Conservation (phyloP, 1,140 invertebrate species). For the Anoplophora glabripennis region DNA sequence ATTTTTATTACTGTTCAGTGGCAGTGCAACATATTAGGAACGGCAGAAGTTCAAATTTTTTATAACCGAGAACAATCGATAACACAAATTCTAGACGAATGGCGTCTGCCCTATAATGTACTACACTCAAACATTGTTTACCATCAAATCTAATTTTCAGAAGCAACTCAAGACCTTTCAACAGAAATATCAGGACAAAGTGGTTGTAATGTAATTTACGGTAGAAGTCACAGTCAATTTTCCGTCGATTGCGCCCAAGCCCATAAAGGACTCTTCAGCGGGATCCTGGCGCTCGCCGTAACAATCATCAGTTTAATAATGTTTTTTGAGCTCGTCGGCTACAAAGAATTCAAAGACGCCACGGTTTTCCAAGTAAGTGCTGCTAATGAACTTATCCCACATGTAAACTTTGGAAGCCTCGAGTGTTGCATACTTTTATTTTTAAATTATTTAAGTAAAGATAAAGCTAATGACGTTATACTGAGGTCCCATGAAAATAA, state of each 20-base stretch:
- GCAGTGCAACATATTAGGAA: too few relatives aligned
- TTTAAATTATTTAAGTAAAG: neutral
- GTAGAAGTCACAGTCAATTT: slow-evolving; percentile 55
- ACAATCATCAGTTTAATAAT: slow-evolving; percentile 71
- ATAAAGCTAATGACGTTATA: too few relatives aligned
- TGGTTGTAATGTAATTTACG: slow-evolving; percentile 27
- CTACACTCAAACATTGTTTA: slow-evolving; percentile 8
- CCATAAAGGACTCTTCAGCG: slow-evolving; percentile 68
- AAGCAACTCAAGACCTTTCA: slow-evolving; percentile 8
- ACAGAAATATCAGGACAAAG: slow-evolving; percentile 24
- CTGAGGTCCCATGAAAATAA: too few relatives aligned
- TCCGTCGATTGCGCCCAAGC: slow-evolving; percentile 71
- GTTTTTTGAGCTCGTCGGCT: slow-evolving; percentile 68
- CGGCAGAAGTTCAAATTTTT: too few relatives aligned
- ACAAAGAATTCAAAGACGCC: slow-evolving; percentile 58
- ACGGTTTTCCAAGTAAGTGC: slow-evolving; percentile 59
- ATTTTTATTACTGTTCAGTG: too few relatives aligned
- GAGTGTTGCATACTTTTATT: too few relatives aligned
- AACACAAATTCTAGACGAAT: too few relatives aligned
- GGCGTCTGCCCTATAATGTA: neutral
- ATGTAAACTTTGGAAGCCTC: too few relatives aligned
- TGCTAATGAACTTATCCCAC: too few relatives aligned
- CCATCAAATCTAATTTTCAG: slow-evolving; percentile 12
- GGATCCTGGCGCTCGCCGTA: slow-evolving; percentile 64
- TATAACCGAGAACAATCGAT: too few relatives aligned